Evolutionary conservation across 2,888 invertebrate species (phyloP), one percentile per base, ranked within the genome.

Genomic region (Zelleria hepariella): DNA sequence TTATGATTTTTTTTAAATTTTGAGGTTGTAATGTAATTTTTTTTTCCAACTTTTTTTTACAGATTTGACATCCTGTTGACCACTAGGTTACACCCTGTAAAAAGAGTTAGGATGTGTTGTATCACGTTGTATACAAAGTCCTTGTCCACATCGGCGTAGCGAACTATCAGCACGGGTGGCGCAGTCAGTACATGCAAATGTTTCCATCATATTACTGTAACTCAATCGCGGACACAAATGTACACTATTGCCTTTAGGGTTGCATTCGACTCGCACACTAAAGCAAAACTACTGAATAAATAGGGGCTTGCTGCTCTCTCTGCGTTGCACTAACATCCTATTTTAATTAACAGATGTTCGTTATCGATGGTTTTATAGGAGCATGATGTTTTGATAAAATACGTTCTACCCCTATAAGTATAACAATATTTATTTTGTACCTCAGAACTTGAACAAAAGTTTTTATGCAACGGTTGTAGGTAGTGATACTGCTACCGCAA

Each of bases 231-330:
- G 68, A 83, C 85, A 75, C 84, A 72, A 83, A 82, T 86, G 84
- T 83, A 86, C 83, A 79, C 86, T 86, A 86, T 85, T 85, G 86
- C 86, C 80, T 82, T 83, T 80, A 78, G 87, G 86, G 86, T 78
- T 78, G 81, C 79, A 81, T 76, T 80, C 69, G 68, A 67, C 68
- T 69, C 65, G 65, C 65, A 66, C 68, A 78, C 75, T 66, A 74
- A 64, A 65, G 59, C 62, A 72, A 74, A 79, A 78, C 81, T 81
- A 82, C 81, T 80, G 80, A 77, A 74, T 78, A 82, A 85, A 85
- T 80, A 80, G 74, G 75, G 75, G 78, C 10, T 24, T 18, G 57
- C 27, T 32, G n/a, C 32, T 42, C 32, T 42, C 32, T 15, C 32
- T 42, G 32, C 15, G 10, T 42, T 42, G 10, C 32, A 10, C 32